Base-by-base conservation (phyloP, 2,797 vertebrate species). In the Mallotus villosus region DNA sequence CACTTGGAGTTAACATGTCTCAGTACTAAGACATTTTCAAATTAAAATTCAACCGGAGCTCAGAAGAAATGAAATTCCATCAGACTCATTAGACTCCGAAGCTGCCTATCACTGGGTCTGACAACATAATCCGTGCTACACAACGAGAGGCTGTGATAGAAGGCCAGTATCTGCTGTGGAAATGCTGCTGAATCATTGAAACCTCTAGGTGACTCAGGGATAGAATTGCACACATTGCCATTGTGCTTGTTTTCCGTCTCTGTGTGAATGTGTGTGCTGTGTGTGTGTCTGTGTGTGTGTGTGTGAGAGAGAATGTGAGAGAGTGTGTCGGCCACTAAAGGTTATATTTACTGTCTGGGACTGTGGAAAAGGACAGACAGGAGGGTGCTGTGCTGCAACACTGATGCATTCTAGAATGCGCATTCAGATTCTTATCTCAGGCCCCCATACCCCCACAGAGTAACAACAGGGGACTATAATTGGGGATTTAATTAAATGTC, bases 401-500 rank as follows among this genome's bases (percentile, higher is more conserved):
- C 67, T 68, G 53, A 68, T 51, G 46, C 64, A 67, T 67, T 25
- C 14, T 67, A 9, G 64, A 46, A 49, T 68, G 5, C 68, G 22
- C 67, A 78, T 84, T 71, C 78, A 67, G 78, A 80, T 78, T 68
- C 75, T 76, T 80, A 80, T 80, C 78, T 78, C 49, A 19, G 17
- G 21, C 25, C 17, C 22, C 16, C 25, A 11, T 25, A 25, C 53
- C 27, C 51, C 51, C 67, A 68, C 49, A 32, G n/a, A 51, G 51
- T 22, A 53, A 68, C 55, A 68, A 74, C 70, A 68, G 63, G 78
- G 80, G 68, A 70, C 67, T 81, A 81, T 79, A 78, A 81, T 80
- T 74, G 59, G 68, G 71, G 75, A 73, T 75, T 81, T 76, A 78
- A 81, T 81, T 74, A 81, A 81, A 81, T 78, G 82, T 78, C 78